Conservation (phyloP, 2,797 vertebrate species). For the Scyliorhinus canicula region DNA sequence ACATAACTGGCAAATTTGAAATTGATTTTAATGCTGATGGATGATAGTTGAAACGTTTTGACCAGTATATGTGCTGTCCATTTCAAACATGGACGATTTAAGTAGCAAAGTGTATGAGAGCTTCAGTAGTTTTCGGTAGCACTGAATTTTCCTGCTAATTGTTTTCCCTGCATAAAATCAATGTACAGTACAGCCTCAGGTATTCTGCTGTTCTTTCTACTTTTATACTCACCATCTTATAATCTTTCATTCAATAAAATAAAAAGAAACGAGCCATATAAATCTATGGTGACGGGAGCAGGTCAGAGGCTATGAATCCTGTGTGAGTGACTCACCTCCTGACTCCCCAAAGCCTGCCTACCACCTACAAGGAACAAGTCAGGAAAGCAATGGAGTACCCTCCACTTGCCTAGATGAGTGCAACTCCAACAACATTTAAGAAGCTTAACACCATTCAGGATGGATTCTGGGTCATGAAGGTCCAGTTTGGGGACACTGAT, state of each 20-base stretch:
- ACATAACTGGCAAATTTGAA: not conserved
- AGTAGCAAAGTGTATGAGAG: not conserved
- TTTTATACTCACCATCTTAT: not conserved
- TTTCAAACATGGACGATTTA: not conserved
- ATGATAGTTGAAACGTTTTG: not conserved
- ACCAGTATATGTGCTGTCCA: not conserved
- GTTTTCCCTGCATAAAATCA: not conserved
- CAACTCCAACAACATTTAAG: too few relatives aligned
- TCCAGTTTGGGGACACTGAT: too few relatives aligned
- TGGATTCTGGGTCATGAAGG: too few relatives aligned
- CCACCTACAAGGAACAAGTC: too few relatives aligned
- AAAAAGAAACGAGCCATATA: not conserved
- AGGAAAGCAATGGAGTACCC: too few relatives aligned
- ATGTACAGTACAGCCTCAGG: not conserved
- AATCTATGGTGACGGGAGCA: too few relatives aligned
- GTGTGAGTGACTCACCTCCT: too few relatives aligned
- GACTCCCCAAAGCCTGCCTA: too few relatives aligned
- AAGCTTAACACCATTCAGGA: too few relatives aligned
- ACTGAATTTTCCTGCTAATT: not conserved
- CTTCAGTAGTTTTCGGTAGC: not conserved
- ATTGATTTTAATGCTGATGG: not conserved
- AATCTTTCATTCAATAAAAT: not conserved
- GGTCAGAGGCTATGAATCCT: too few relatives aligned
- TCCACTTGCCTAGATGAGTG: too few relatives aligned
- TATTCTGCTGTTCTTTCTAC: not conserved